phyloP scores from a whole-genome alignment of 2,113 vertebrate species.

The Centrocercus urophasianus region DNA sequence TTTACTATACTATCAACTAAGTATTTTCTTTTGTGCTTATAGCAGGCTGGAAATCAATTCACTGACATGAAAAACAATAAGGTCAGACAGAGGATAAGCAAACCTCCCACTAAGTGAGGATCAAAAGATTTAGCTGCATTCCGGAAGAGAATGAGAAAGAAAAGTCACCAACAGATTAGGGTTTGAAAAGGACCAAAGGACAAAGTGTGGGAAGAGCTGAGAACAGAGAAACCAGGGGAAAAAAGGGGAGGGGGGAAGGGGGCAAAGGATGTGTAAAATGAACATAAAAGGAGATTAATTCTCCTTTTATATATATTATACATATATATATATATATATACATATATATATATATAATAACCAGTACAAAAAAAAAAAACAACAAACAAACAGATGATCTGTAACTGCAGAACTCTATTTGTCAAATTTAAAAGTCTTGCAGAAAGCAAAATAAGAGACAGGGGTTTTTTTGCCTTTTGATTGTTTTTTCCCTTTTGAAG shows the following conservation, averaged over 20 bases:
- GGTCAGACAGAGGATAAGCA: background rate
- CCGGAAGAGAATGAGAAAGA: background rate
- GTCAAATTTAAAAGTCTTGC: background rate
- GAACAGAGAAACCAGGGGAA: background rate
- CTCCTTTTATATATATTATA: background rate
- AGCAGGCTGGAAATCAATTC: background rate
- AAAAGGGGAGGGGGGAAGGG: background rate
- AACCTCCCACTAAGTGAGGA: background rate
- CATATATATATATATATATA: no score
- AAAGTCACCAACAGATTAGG: background rate
- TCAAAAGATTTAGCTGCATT: constrained; percentile 17
- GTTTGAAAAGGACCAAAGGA: constrained; percentile 13
- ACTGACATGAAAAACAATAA: constrained; percentile 29
- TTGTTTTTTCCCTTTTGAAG: background rate
- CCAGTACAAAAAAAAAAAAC: background rate
- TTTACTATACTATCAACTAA: background rate
- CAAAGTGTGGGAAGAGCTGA: background rate
- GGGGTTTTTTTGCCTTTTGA: background rate
- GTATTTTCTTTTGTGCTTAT: background rate
- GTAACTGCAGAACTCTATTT: background rate
- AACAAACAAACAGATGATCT: background rate
- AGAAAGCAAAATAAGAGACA: background rate
- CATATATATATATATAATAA: background rate
- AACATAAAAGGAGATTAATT: background rate
- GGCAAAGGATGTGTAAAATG: background rate